Evolutionary conservation across 2,113 vertebrate species (phyloP).

Genomic region (Clarias magur): DNA sequence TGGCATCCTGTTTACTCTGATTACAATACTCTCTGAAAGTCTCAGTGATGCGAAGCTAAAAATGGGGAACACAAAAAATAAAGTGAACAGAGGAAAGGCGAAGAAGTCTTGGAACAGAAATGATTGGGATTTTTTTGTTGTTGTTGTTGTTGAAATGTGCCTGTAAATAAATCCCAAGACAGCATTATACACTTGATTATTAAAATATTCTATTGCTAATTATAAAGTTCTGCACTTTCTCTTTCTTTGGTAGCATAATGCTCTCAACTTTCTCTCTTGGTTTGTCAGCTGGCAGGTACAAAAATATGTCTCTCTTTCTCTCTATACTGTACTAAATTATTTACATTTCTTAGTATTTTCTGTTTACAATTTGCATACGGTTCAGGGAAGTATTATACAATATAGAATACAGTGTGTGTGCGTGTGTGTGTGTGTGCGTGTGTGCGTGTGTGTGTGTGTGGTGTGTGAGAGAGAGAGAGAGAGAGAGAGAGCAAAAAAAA

Average conservation of each 20-base stretch:
- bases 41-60: conserved; percentile 11
- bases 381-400: no score
- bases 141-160: background rate
- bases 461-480: no score
- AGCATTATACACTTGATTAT: conserved; percentile 75
- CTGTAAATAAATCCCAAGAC: conserved; percentile 69
- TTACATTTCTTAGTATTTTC: background rate
- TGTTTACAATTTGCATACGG: no score
- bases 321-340: background rate
- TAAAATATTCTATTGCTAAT: conserved; percentile 72
- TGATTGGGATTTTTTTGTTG: background rate
- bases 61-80: conserved; percentile 22
- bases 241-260: conserved; percentile 71
- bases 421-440: no score
- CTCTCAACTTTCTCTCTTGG: conserved; percentile 50
- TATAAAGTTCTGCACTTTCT: conserved; percentile 66
- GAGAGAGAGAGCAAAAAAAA: no score
- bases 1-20: conserved; percentile 60
- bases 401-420: no score
- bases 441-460: no score
- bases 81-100: conserved; percentile 37
- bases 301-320: background rate
- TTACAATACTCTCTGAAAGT: conserved; percentile 63
- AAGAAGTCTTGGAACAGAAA: conserved; percentile 34
- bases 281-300: conserved; percentile 13